phyloP scores from a whole-genome alignment of 2,888 invertebrate genomes.

The Troides aeacus region DNA sequence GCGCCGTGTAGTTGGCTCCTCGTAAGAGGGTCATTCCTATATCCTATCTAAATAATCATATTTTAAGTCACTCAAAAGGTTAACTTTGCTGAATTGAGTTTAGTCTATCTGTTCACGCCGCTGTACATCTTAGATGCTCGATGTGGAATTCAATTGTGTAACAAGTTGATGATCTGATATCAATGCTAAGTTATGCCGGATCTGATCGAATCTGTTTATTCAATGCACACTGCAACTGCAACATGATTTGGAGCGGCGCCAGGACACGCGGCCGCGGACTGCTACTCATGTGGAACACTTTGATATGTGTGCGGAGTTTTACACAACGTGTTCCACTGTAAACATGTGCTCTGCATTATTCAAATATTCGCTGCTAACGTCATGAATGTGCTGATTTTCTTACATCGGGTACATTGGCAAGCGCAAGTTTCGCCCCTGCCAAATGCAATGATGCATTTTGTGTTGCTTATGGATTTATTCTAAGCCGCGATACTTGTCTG shows the following conservation, averaged over 20 bases:
- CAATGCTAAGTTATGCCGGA: too few relatives aligned
- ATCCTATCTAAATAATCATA: too few relatives aligned
- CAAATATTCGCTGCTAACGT: neutral
- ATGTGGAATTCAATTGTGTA: too few relatives aligned
- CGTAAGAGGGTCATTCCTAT: too few relatives aligned
- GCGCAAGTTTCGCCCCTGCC: neutral
- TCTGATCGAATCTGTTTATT: neutral
- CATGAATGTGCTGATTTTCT: neutral
- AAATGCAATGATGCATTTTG: neutral
- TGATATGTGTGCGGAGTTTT: slow-evolving; percentile 6
- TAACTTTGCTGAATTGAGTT: too few relatives aligned
- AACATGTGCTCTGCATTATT: slow-evolving; percentile 20
- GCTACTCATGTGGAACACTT: neutral
- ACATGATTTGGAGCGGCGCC: neutral
- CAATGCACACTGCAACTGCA: neutral
- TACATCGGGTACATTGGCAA: neutral
- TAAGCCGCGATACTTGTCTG: too few relatives aligned
- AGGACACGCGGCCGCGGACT: neutral
- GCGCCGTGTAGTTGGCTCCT: too few relatives aligned
- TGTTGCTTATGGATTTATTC: too few relatives aligned
- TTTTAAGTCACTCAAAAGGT: too few relatives aligned
- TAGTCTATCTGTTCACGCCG: too few relatives aligned
- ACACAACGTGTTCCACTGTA: slow-evolving; percentile 10
- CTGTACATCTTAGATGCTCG: too few relatives aligned
- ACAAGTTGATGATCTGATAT: too few relatives aligned